Conservation (phyloP, 23 tunicate genomes). For the Styela plicata region DNA sequence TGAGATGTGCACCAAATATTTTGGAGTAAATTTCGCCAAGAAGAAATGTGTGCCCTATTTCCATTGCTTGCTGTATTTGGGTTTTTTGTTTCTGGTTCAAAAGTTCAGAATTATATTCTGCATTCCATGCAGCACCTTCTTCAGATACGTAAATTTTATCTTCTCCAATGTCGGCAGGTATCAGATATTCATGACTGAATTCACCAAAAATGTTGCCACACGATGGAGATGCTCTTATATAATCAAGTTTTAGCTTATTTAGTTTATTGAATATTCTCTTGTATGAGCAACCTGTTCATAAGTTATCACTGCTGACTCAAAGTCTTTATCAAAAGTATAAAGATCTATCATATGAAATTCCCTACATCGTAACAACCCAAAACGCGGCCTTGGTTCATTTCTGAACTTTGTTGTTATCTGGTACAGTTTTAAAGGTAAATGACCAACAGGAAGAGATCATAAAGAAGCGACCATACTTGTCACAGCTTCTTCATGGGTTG, state of each 20-base stretch:
- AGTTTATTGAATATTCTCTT: constrained; percentile 48
- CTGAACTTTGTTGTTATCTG: constrained; percentile 65
- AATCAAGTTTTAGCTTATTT: constrained; percentile 26
- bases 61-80: constrained; percentile 44
- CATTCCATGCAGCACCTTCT: constrained; percentile 43
- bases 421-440: constrained; percentile 62
- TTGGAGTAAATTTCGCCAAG: constrained; percentile 68
- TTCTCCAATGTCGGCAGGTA: constrained; percentile 53
- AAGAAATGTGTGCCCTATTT: constrained; percentile 80
- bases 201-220: constrained; percentile 79
- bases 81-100: neutral
- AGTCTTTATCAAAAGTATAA: constrained; percentile 70
- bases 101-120: constrained; percentile 15
- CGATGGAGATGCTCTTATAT: constrained; percentile 42
- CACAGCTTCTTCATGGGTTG: constrained; percentile 89
- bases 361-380: constrained; percentile 70
- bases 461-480: constrained; percentile 37
- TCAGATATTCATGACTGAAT: constrained; percentile 73
- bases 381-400: constrained; percentile 56
- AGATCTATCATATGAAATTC: constrained; percentile 92
- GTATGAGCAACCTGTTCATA: constrained; percentile 42
- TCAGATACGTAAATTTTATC: constrained; percentile 41
- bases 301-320: constrained; percentile 40
- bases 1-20: constrained; percentile 20
- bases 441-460: constrained; percentile 22